A percentile compares a stretch with the other conserved stretches of the same genome.
Conservation (phyloP, 2,888 invertebrate genomes). For the Ecdyonurus torrentis region DNA sequence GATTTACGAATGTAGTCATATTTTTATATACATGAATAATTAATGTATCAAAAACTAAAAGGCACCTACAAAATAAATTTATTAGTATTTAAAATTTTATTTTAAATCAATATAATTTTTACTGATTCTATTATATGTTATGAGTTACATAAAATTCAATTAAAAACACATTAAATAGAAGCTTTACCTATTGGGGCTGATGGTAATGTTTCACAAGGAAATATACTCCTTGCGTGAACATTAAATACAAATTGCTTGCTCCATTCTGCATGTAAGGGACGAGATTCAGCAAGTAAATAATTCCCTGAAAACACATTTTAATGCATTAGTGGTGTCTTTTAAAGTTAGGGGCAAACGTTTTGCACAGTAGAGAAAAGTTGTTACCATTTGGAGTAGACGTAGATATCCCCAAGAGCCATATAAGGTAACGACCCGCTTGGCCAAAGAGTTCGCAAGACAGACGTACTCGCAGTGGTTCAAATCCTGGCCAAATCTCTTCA, state of each 20-base stretch:
- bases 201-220: constrained; percentile 46
- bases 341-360: too few species aligned
- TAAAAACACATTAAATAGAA: too few species aligned
- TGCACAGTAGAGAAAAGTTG: too few species aligned
- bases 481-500: background rate
- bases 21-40: too few species aligned
- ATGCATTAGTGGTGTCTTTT: too few species aligned
- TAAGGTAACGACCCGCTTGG: constrained; percentile 4
- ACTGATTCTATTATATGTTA: too few species aligned
- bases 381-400: background rate
- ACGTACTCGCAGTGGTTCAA: background rate
- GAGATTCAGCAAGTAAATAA: background rate
- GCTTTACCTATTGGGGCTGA: constrained; percentile 1
- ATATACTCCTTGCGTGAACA: constrained; percentile 66
- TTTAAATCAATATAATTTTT: too few species aligned
- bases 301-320: background rate
- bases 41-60: too few species aligned
- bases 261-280: background rate
- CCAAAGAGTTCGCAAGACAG: constrained; percentile 1
- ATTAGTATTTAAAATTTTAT: too few species aligned
- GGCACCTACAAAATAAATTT: too few species aligned
- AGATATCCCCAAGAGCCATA: background rate
- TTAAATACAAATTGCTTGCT: constrained; percentile 72
- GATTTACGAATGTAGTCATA: too few species aligned
- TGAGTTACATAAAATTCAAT: too few species aligned